Evolutionary conservation across 2,113 vertebrate genomes (phyloP).

Genomic region (Ammodytes dubius): DNA sequence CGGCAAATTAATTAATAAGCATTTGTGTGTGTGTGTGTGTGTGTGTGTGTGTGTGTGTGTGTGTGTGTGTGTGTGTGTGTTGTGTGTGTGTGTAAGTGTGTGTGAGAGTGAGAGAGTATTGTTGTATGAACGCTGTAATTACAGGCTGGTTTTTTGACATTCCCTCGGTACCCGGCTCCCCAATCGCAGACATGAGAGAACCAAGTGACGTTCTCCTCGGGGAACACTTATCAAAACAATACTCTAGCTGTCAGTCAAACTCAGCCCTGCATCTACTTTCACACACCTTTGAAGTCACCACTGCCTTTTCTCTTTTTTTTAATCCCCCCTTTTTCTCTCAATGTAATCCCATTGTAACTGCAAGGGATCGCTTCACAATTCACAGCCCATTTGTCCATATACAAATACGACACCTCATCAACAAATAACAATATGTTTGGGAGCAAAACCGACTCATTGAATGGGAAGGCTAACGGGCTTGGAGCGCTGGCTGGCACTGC

Average conservation of each 20-base stretch:
- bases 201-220: conserved; percentile 74
- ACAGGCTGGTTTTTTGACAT: conserved; percentile 48
- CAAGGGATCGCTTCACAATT: conserved; percentile 58
- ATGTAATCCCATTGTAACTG: conserved; percentile 68
- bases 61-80: background rate
- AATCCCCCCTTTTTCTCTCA: conserved; percentile 58
- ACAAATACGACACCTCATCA: conserved; percentile 69
- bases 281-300: conserved; percentile 70
- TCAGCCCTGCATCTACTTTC: conserved; percentile 54
- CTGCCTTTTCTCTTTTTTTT: conserved; percentile 59
- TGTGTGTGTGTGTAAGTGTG: conserved; percentile 14
- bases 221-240: conserved; percentile 82
- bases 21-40: background rate
- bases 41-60: conserved; percentile 14
- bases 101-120: conserved; percentile 7
- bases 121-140: conserved; percentile 51
- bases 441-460: conserved; percentile 45
- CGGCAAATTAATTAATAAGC: conserved; percentile 61
- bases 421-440: conserved; percentile 68
- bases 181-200: conserved; percentile 59
- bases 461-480: conserved; percentile 63
- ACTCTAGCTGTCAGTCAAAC: conserved; percentile 74
- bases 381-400: conserved; percentile 48
- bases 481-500: conserved; percentile 67
- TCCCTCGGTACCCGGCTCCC: conserved; percentile 46